Evolutionary conservation across 2,797 vertebrate species (phyloP), one percentile per base, ranked within the genome.

Genomic region (Danionella dracula): DNA sequence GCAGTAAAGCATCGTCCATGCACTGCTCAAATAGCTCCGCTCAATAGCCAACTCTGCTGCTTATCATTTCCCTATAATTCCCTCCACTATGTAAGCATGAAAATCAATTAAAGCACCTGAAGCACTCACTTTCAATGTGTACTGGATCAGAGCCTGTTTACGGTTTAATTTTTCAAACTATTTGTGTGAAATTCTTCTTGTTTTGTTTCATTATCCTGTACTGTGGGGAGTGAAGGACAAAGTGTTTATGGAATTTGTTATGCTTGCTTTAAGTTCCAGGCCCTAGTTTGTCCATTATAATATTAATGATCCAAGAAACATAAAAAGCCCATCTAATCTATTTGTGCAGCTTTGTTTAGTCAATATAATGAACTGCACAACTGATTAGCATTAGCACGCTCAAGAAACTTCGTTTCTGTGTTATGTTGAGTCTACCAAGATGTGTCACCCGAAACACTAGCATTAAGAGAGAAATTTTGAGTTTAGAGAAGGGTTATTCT

Each of bases 11-110:
- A 82, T 82, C 9, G 75, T 75, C 83, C 84, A 78, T 82, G 82
- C 86, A 87, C 84, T 88, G 78, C 81, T 82, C 82, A 84, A 88
- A 87, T 87, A 82, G 85, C 82, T 86, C 81, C 83, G 76, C 80
- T 85, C 77, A 37, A 61, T 76, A 80, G 85, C 83, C 79, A 77
- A 81, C 27, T 53, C 27, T 15, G 50, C 53, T 20, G 55, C 46
- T 19, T 21, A 46, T 38, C 17, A 32, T 63, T 45, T 58, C 17
- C 41, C 21, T 49, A 13, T 63, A 67, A 76, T 72, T 72, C 51
- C 45, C 13, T 58, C 46, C 8, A 54, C 72, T 70, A 67, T 54
- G 51, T 67, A 68, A 19, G 23, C 50, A 76, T 59, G 60, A 38
- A 72, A 76, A 76, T 76, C 74, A 72, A 76, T 76, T 62, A 51